A percentile compares a stretch with the other conserved stretches of the same genome.
phyloP scores from a whole-genome alignment of 2,888 invertebrate genomes.

The Macroteleia sp. region DNA sequence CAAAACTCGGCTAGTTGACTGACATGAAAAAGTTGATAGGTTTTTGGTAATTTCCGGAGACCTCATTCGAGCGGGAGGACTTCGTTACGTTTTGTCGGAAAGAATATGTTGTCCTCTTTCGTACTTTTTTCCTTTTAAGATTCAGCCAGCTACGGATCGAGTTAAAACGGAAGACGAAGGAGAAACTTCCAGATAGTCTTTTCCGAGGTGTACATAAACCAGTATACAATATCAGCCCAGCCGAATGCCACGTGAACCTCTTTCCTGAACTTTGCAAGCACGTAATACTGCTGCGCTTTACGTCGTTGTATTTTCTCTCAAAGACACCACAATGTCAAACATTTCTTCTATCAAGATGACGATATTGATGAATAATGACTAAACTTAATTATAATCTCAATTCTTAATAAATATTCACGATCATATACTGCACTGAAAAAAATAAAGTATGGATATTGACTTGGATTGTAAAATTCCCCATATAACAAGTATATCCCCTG shows the following conservation, averaged over 20 bases:
- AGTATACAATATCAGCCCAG: slow-evolving; percentile 48
- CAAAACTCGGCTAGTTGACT: slow-evolving; percentile 55
- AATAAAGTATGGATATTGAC: too few species aligned
- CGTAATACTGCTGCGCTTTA: too few species aligned
- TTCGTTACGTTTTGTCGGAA: slow-evolving; percentile 41
- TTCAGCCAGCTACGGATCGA: slow-evolving; percentile 34
- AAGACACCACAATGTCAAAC: too few species aligned
- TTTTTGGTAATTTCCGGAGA: slow-evolving; percentile 69
- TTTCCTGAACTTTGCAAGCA: too few species aligned
- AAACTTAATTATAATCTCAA: too few species aligned
- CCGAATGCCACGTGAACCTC: slow-evolving; percentile 31
- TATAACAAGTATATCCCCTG: too few species aligned
- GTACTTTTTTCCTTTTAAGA: slow-evolving; percentile 31
- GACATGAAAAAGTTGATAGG: slow-evolving; percentile 71
- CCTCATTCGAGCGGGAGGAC: slow-evolving; percentile 60
- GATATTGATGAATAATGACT: too few species aligned
- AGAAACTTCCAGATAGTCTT: slow-evolving; percentile 57
- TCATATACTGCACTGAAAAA: too few species aligned
- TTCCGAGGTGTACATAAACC: slow-evolving; percentile 53
- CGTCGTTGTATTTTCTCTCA: too few species aligned
- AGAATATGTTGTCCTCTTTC: slow-evolving; percentile 41
- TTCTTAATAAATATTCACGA: too few species aligned
- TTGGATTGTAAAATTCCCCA: too few species aligned
- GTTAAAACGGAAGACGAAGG: slow-evolving; percentile 42
- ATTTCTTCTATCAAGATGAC: too few species aligned